Percentiles rank a stretch among this genome's conserved stretches.
Evolutionary conservation across 2,113 vertebrate species (phyloP).

Genomic region (Sclerurus mexicanus): DNA sequence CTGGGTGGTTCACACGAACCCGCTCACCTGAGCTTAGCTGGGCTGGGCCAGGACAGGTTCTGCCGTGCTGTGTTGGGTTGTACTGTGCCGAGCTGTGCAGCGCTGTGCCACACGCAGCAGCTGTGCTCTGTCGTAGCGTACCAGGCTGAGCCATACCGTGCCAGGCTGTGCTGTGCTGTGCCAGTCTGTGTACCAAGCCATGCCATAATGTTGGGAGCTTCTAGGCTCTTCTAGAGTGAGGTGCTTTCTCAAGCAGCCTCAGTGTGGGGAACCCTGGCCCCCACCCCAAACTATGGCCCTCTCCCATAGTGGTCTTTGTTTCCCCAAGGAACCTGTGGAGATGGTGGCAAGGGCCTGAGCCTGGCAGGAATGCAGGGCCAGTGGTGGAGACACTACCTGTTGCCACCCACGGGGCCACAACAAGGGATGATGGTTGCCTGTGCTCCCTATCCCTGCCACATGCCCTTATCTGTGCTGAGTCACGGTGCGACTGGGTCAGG

Average conservation of each 20-base stretch:
- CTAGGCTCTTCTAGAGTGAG: neutral
- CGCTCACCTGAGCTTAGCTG: fast-evolving
- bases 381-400: fast-evolving
- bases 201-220: neutral
- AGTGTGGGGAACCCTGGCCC: neutral
- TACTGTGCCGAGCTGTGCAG: neutral
- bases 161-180: neutral
- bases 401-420: fast-evolving
- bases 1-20: fast-evolving
- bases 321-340: fast-evolving
- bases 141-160: neutral
- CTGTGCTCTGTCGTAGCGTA: neutral
- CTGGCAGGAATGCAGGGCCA: fast-evolving
- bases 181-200: fast-evolving
- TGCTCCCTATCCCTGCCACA: fast-evolving
- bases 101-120: neutral
- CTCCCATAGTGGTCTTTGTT: neutral
- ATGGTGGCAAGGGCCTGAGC: neutral
- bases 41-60: neutral
- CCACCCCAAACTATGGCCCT: neutral
- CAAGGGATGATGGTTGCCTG: fast-evolving
- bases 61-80: neutral
- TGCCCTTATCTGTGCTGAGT: conserved; percentile 37
- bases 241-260: neutral
- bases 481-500: neutral